Base-by-base conservation (phyloP, 2,113 vertebrate genomes). In the Ia io region DNA sequence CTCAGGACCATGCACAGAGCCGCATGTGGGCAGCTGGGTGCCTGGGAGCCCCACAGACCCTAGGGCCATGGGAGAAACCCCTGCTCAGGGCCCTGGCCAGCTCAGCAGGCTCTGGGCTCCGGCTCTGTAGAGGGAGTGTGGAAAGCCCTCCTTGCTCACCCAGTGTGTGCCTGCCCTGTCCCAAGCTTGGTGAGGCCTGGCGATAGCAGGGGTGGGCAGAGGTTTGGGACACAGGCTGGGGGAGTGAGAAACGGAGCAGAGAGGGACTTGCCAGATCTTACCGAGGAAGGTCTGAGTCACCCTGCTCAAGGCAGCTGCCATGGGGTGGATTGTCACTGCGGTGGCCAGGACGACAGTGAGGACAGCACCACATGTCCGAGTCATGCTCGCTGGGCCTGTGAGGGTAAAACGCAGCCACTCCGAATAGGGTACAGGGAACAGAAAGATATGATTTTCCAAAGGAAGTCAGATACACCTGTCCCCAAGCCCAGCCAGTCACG, bases 221-320 rank as follows among this genome's bases (percentile, higher is more conserved):
- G 17, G 40, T 53, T 71, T 47, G 86, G 49, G 69, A 28, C 20
- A 28, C 8, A 51, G 76, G 63, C 25, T 0, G 1, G 10, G 51
- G 56, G 13, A 35, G 13, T 35, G 13, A 59, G 59, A 80, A 51
- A 37, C 16, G 18, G 67, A 70, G 28, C 49, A 59, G 20, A 92
- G 51, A 40, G n/a, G 61, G 56, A 51, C 87, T 84, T 90, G 95
- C 30, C n/a, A 53, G 32, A 22, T 88, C 96, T 86, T 79, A 71
- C 61, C 7, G 20, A 9, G 61, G 79, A 86, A 91, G 91, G 35
- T 25, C 86, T 90, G 87, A 85, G 82, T 93, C 82, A 96, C 51
- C 2, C 22, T 40, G 56, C 51, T 32, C 18, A 44, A 77, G 77
- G 71, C 76, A 59, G 25, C 32, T 44, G 56, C 30, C 5, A 22